Percentiles rank a stretch among this genome's conserved stretches.
These are phyloP conservation scores for Priocnemis perturbator DNA, from an alignment of 2,888 invertebrate species.

Conservation along the genomic window DNA sequence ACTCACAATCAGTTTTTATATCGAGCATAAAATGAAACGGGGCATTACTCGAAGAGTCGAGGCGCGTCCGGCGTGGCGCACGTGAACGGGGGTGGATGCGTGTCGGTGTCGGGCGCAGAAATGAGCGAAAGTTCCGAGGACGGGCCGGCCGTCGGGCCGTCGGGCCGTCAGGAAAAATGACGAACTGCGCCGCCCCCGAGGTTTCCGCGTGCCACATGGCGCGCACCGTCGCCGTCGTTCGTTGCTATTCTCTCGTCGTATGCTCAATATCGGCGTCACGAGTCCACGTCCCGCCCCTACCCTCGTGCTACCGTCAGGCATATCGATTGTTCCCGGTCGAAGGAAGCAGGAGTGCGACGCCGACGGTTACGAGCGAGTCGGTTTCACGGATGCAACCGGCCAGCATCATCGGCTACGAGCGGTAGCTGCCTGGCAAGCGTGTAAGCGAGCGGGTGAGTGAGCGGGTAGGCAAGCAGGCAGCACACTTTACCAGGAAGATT, in stretches of 20 bases:
- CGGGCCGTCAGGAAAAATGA: slow-evolving; percentile 3
- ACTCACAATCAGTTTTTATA: no score
- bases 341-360: slow-evolving; percentile 38
- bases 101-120: no score
- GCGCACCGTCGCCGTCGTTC: slow-evolving; percentile 5
- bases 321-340: slow-evolving; percentile 53
- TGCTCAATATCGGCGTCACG: slow-evolving; percentile 26
- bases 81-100: no score
- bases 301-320: neutral
- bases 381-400: slow-evolving; percentile 42
- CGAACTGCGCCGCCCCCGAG: slow-evolving; percentile 11
- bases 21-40: no score
- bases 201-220: slow-evolving; percentile 28
- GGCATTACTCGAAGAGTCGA: no score
- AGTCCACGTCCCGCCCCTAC: slow-evolving; percentile 12
- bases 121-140: no score
- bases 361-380: slow-evolving; percentile 37
- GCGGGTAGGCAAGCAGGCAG: slow-evolving; percentile 28
- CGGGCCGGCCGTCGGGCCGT: no score
- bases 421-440: slow-evolving; percentile 19
- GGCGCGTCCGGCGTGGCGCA: no score
- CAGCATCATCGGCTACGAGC: slow-evolving; percentile 9
- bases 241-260: slow-evolving; percentile 26
- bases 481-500: slow-evolving; percentile 61
- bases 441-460: slow-evolving; percentile 7